Base-by-base conservation (phyloP, 2,113 vertebrate species). In the Phainopepla nitens region DNA sequence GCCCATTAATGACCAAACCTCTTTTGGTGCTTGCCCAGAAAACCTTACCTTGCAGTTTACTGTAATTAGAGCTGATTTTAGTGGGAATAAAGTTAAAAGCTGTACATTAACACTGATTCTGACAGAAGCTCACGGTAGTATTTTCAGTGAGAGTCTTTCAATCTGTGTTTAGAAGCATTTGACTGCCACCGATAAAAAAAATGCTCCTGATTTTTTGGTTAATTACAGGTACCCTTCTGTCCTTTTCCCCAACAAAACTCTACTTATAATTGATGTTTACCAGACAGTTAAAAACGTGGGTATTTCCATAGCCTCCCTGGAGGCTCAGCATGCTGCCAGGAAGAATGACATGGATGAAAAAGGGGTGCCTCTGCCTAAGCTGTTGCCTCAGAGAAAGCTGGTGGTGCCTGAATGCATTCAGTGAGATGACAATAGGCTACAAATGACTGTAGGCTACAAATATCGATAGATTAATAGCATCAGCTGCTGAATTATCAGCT, bases 341-440 rank as follows among this genome's bases (percentile, higher is more conserved):
- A 56, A 65, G 58, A 33, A 29, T 15, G 20, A 44, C 2, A 8
- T 35, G 50, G 44, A 54, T 73, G 18, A 44, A 47, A 25, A 58
- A 69, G 35, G 53, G 17, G 21, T 1, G 2, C 7, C 51, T 84
- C 31, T 82, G 75, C 44, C 27, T 25, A 3, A 4, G 4, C 22
- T 11, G 0, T 27, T 82, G 41, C 78, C 36, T 82, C 62, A 36
- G 53, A 61, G 54, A 49, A 90, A 83, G 72, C 45, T 53, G 44
- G 29, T 64, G 33, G 19, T 56, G 33, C n/a, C 58, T 36, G 49
- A 29, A 5, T 21, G n/a, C 10, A 11, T 11, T 7, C 13, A 28
- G 29, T 3, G 11, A 83, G 47, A 35, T 5, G 3, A 42, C 0
- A 4, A 2, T 49, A 41, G 39, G 39, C 39, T 39, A 39, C 39